Percentiles rank a stretch among this genome's conserved stretches.
These are phyloP conservation scores for Ips nitidus DNA, from an alignment of 1,140 invertebrate species.

Conservation along the genomic window DNA sequence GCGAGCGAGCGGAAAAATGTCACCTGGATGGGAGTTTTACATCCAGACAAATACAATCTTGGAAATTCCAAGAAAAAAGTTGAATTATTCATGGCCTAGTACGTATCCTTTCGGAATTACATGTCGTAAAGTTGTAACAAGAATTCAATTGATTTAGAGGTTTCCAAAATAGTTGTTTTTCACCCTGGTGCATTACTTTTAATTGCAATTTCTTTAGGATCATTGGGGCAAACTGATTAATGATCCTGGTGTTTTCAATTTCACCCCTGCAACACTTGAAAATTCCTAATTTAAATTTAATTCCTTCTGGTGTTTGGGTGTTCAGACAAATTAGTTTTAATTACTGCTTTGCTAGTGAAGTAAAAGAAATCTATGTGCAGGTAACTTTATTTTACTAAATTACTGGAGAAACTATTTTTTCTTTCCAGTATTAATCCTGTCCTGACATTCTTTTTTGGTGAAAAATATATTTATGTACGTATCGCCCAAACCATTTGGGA, in stretches of 20 bases:
- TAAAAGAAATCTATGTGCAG: no score
- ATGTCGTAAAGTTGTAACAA: not conserved
- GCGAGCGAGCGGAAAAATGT: not conserved
- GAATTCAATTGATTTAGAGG: not conserved
- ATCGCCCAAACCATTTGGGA: not conserved
- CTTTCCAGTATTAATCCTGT: no score
- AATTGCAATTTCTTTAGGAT: constrained; percentile 20
- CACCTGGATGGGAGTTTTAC: constrained; percentile 5
- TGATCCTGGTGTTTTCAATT: constrained; percentile 21
- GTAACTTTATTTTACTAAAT: no score
- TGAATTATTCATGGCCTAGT: not conserved
- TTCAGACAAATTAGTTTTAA: constrained; percentile 10
- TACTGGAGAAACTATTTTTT: no score
- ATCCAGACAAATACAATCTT: not conserved
- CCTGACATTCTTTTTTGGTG: no score
- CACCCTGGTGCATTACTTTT: not conserved
- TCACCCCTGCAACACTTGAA: constrained; percentile 17
- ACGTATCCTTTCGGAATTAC: not conserved
- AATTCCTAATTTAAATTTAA: constrained; percentile 29
- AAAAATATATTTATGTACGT: no score
- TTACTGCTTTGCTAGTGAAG: no score
- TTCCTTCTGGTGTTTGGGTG: constrained; percentile 15
- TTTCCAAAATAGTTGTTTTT: not conserved
- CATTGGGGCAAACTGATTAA: constrained; percentile 19
- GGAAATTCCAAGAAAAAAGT: not conserved